Percentiles rank a stretch among this genome's conserved stretches.
Conservation (phyloP, 2,113 vertebrate species). For the Atlantisia rogersi region DNA sequence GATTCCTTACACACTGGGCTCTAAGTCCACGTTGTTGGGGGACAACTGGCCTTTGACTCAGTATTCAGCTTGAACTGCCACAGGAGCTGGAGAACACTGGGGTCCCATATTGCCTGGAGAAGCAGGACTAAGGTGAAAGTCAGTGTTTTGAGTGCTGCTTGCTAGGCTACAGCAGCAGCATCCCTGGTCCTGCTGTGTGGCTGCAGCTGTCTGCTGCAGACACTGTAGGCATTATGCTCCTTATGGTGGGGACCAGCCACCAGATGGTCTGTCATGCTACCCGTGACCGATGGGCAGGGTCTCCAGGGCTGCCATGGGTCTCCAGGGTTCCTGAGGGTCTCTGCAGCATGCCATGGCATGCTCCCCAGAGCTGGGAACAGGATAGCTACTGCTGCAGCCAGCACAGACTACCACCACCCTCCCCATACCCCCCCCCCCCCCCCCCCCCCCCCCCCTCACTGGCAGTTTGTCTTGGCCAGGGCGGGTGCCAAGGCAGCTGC, state of each 20-base stretch:
- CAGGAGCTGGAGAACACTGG: constrained; percentile 84
- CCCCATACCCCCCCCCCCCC: too few species aligned
- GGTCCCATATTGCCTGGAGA: not conserved
- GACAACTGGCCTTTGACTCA: constrained; percentile 80
- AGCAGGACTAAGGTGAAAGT: not conserved
- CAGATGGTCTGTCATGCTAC: rapidly evolving
- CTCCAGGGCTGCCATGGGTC: not conserved
- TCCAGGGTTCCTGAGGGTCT: not conserved
- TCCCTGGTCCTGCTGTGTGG: not conserved
- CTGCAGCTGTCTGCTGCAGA: not conserved
- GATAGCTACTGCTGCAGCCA: rapidly evolving
- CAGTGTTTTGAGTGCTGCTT: rapidly evolving
- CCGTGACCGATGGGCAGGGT: not conserved
- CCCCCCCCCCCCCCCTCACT: rapidly evolving
- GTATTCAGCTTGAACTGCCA: constrained; percentile 84
- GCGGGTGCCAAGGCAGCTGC: not conserved
- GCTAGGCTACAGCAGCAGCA: not conserved
- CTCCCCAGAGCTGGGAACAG: not conserved
- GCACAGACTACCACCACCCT: not conserved
- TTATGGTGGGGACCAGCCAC: rapidly evolving
- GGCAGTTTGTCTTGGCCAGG: rapidly evolving
- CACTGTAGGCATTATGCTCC: rapidly evolving
- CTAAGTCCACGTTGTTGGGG: constrained; percentile 84
- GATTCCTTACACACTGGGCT: constrained; percentile 85
- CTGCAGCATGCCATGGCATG: not conserved